Evolutionary conservation across 2,888 invertebrate genomes (phyloP), one percentile per base, ranked within the genome.

Genomic region (Eupithecia exiguata): DNA sequence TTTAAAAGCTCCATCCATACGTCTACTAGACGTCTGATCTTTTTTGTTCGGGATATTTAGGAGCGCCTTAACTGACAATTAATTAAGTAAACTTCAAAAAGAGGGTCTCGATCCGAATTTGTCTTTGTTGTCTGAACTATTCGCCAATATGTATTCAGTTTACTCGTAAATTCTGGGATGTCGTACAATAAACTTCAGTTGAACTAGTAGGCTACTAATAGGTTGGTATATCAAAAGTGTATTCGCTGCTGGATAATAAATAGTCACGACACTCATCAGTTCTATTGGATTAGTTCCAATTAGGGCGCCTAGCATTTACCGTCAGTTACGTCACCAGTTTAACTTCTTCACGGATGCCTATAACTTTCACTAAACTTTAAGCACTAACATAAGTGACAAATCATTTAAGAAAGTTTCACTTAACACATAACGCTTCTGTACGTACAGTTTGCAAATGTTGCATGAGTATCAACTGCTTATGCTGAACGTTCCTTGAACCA

Each of bases 271-370:
- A 38, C 38, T 65, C 35, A 36, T 65, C 65, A 65, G 35, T 40
- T 66, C 66, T 78, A 72, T 83, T 83, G 81, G 81, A 84, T 80
- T 79, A 72, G 70, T 68, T 82, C 83, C 82, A 84, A 81, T 77
- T 77, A 77, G 69, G 72, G 79, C 72, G 77, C 78, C 77, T 75
- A 79, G 77, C 80, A 80, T 77, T 81, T 38, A 69, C 71, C 83
- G 81, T 82, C 82, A 65, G 36, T 62, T 62, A 62, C 63, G 38
- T 75, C 80, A 79, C 76, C 77, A 70, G 73, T 46, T 63, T 43
- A 61, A 46, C 69, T 35, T 73, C 49, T 70, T 80, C 76, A 79
- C 78, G 18, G 36, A 58, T 69, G 74, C 74, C 38, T 58, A 74
- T 74, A 74, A 75, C 77, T 79, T 80, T 80, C 73, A 75, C 73